Evolutionary conservation across 2,113 vertebrate species (phyloP).

Genomic region (Sapayoa aenigma): DNA sequence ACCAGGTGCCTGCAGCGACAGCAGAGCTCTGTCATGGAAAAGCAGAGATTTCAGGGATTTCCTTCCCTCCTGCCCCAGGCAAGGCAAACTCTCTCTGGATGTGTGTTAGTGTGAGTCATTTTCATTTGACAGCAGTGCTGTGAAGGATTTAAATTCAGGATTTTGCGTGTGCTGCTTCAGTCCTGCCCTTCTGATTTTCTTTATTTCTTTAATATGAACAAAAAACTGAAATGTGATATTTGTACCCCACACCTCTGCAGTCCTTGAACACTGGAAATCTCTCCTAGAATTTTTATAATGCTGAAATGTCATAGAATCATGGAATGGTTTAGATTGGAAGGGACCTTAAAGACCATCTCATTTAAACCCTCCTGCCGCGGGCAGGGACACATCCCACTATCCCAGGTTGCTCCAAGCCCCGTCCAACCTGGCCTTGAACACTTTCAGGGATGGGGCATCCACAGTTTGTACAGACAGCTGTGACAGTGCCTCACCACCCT

Average conservation of each 20-base stretch:
- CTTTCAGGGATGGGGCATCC: neutral
- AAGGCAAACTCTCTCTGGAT: neutral
- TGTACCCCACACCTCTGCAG: neutral
- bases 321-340: neutral
- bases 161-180: neutral
- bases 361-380: neutral
- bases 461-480: rapidly evolving
- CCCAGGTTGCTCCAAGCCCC: neutral
- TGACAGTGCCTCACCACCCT: neutral
- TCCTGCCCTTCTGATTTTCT: neutral
- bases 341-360: neutral
- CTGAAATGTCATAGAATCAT: neutral
- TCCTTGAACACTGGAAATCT: neutral
- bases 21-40: neutral
- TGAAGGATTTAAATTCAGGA: neutral
- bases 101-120: neutral
- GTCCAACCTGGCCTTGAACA: neutral
- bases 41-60: neutral
- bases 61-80: neutral
- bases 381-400: neutral
- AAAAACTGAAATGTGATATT: neutral
- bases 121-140: neutral
- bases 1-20: neutral
- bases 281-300: neutral
- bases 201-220: neutral